Base-by-base conservation (phyloP, 2,888 invertebrate species). In the Dryomyza anilis region DNA sequence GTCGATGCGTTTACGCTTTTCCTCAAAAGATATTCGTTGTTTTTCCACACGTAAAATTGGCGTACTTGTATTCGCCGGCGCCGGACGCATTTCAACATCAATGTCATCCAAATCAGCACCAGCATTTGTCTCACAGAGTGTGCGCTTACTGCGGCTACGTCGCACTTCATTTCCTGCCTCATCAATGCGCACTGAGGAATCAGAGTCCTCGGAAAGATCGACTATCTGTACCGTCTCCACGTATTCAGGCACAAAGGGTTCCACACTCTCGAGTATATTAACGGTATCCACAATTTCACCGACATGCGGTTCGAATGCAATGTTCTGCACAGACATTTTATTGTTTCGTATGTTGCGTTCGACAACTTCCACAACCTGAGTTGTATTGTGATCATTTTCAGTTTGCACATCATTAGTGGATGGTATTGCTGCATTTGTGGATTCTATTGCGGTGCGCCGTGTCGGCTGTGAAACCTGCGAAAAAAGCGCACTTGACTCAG, bases 331-430 rank as follows among this genome's bases (percentile, higher is more conserved):
- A 5, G 85, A 84, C 70, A 90, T 88, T 65, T 87, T 86, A 16
- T 89, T 87, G 76, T 89, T 89, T 1, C 88, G 82, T 57, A 92
- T 89, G 79, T 91, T 91, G 75, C 86, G 88, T 74, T 88, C 90
- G 69, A 86, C 88, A 1, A 92, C 87, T 74, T 88, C 91, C 14
- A 91, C 91, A 70, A 90, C 85, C 71, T 86, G 87, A 59, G 81
- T 76, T 1, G 87, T 86, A 6, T 85, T 12, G 65, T 76, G 52
- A 66, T 68, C 66, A 7, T 19, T 39, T 25, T 33, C 3, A 1
- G 59, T 29, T 2, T n/a, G 29, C 4, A 36, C 45, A 10, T 55
- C 61, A 46, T 30, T 14, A 16, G 52, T n/a, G 7, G 53, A 53
- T 14, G 53, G 29, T 29, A 27, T 10, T 8, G 30, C 16, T 36